These are phyloP conservation scores for Ptilorrhoa leucosticta DNA, from an alignment of 2,113 vertebrate species.

Conservation along the genomic window DNA sequence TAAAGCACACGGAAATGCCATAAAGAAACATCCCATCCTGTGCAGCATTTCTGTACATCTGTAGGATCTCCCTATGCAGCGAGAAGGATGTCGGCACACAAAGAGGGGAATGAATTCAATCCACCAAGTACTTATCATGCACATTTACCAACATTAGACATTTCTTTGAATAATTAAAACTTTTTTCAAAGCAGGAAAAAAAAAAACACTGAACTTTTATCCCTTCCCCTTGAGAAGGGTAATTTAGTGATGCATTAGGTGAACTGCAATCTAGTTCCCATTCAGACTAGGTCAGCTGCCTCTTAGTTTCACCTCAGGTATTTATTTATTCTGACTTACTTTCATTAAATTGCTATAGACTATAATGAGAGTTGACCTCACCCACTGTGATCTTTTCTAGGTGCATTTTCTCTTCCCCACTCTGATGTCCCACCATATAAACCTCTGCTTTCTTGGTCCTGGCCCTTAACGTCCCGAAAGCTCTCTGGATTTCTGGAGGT, in stretches of 20 bases:
- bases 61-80: slow-evolving; percentile 45
- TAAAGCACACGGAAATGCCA: slow-evolving; percentile 71
- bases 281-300: neutral
- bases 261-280: slow-evolving; percentile 3
- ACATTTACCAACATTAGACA: slow-evolving; percentile 44
- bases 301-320: neutral
- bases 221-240: slow-evolving; percentile 21
- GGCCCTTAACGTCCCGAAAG: neutral
- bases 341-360: neutral
- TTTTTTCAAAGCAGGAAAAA: slow-evolving; percentile 1
- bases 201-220: neutral
- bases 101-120: slow-evolving; percentile 44
- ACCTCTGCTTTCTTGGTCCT: neutral
- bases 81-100: slow-evolving; percentile 36
- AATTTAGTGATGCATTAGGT: slow-evolving; percentile 37
- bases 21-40: slow-evolving; percentile 67
- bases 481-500: neutral
- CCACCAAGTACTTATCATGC: slow-evolving; percentile 36
- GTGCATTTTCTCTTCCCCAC: neutral
- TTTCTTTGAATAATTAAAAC: slow-evolving; percentile 62
- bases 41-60: slow-evolving; percentile 60
- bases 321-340: neutral
- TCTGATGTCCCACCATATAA: neutral
- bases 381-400: neutral
- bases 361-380: neutral